phyloP scores from a whole-genome alignment of 2,113 vertebrate species.

The Ancistrus triradiatus region DNA sequence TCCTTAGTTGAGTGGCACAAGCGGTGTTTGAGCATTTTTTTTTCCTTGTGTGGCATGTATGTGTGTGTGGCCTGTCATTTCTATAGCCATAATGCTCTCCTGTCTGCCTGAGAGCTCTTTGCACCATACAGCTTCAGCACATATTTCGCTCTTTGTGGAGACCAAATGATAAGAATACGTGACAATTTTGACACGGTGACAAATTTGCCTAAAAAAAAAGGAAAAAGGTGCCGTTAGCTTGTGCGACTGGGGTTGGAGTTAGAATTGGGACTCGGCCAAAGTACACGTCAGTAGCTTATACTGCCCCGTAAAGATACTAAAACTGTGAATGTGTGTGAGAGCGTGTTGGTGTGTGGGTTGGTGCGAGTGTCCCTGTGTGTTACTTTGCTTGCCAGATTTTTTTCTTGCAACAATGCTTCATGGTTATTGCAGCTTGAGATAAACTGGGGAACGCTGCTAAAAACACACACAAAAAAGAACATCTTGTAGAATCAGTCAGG shows the following conservation, averaged over 20 bases:
- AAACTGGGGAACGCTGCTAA: slow-evolving; percentile 17
- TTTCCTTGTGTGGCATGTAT: slow-evolving; percentile 5
- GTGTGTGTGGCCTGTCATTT: slow-evolving; percentile 22
- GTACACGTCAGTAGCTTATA: no score
- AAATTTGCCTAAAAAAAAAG: no score
- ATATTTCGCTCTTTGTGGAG: neutral
- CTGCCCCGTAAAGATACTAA: neutral
- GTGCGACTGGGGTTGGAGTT: neutral
- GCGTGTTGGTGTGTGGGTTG: slow-evolving; percentile 5
- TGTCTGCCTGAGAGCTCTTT: slow-evolving; percentile 22
- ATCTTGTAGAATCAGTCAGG: slow-evolving; percentile 34
- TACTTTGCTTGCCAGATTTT: slow-evolving; percentile 20
- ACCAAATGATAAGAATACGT: neutral
- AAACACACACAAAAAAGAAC: slow-evolving; percentile 42
- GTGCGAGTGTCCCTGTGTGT: slow-evolving; percentile 6
- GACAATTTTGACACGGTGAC: neutral
- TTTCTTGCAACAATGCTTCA: slow-evolving; percentile 28
- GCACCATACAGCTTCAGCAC: slow-evolving; percentile 12
- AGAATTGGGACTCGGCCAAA: no score
- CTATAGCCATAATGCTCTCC: slow-evolving; percentile 23
- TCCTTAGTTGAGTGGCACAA: slow-evolving; percentile 35
- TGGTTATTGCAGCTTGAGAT: slow-evolving; percentile 50
- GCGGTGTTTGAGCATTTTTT: slow-evolving; percentile 33
- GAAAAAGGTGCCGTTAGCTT: no score
- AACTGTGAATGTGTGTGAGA: slow-evolving; percentile 20